These are phyloP conservation scores for Vulpes ferrilata DNA, from an alignment of 2,113 vertebrate genomes.

Conservation along the genomic window DNA sequence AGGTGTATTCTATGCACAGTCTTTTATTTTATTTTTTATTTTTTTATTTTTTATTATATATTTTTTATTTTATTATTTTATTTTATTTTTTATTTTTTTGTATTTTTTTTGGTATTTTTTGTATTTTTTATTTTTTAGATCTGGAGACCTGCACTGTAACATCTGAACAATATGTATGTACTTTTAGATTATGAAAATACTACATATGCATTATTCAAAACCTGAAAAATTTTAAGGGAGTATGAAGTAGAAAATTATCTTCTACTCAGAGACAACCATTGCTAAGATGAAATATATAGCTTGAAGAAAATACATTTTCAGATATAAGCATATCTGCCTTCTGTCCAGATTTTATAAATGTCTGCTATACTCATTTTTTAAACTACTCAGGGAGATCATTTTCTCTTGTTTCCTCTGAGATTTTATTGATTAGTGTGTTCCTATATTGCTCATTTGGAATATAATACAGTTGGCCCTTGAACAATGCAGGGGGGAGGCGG, in stretches of 20 bases:
- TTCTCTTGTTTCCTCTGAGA: neutral
- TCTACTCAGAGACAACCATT: neutral
- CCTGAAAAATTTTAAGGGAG: neutral
- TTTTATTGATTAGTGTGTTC: neutral
- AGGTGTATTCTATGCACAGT: neutral
- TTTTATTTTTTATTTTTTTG: too few species aligned
- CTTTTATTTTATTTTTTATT: too few species aligned
- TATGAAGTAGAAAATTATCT: neutral
- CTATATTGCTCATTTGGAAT: neutral
- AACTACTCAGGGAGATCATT: neutral
- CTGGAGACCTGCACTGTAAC: neutral
- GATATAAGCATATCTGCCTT: neutral
- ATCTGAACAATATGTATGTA: neutral
- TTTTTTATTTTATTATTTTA: too few species aligned
- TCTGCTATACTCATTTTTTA: neutral
- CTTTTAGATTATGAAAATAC: neutral
- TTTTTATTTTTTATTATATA: too few species aligned
- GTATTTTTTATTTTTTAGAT: neutral
- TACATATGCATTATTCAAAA: neutral
- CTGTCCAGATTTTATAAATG: neutral
- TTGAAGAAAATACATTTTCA: conserved; percentile 37
- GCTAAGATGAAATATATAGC: neutral
- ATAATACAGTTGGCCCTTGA: neutral
- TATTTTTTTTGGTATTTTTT: too few species aligned
- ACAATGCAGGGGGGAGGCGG: neutral